These are phyloP conservation scores for Callinectes sapidus DNA, from an alignment of 2,888 invertebrate species.

Conservation along the genomic window DNA sequence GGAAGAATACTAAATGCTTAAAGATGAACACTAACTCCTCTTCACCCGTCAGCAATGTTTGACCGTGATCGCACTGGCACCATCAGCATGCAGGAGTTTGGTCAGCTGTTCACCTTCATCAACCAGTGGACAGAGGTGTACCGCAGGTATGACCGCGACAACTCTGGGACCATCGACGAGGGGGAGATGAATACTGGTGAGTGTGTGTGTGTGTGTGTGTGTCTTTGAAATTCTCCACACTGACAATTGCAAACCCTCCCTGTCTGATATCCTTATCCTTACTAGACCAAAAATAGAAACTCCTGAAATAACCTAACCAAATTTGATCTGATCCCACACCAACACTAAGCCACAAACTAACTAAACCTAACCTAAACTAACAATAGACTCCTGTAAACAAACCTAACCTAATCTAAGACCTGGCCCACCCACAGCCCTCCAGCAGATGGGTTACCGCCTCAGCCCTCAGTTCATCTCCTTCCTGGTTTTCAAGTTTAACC, in stretches of 20 bases:
- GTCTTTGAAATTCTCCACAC: too few species aligned
- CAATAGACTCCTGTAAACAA: background rate
- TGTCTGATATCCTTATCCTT: too few species aligned
- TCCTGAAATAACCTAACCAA: too few species aligned
- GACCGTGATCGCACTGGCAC: slow-evolving; percentile 89
- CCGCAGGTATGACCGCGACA: slow-evolving; percentile 89
- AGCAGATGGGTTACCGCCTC: slow-evolving; percentile 92
- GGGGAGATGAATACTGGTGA: slow-evolving; percentile 85
- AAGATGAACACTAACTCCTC: too few species aligned
- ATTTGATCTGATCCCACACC: too few species aligned
- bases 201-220: background rate
- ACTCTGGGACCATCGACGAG: slow-evolving; percentile 89
- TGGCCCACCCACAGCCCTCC: slow-evolving; percentile 80
- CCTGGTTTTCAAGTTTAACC: slow-evolving; percentile 84
- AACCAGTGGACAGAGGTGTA: slow-evolving; percentile 90
- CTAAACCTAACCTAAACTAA: too few species aligned
- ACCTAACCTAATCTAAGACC: background rate
- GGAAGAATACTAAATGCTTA: background rate
- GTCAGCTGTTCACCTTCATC: slow-evolving; percentile 89
- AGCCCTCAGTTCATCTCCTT: slow-evolving; percentile 86
- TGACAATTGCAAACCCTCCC: too few species aligned
- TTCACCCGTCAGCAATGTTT: slow-evolving; percentile 84
- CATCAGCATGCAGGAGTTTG: slow-evolving; percentile 89
- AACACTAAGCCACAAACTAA: too few species aligned
- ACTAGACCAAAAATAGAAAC: too few species aligned